Evolutionary conservation across 2,888 invertebrate genomes (phyloP).

Genomic region (Pinctada fucata): DNA sequence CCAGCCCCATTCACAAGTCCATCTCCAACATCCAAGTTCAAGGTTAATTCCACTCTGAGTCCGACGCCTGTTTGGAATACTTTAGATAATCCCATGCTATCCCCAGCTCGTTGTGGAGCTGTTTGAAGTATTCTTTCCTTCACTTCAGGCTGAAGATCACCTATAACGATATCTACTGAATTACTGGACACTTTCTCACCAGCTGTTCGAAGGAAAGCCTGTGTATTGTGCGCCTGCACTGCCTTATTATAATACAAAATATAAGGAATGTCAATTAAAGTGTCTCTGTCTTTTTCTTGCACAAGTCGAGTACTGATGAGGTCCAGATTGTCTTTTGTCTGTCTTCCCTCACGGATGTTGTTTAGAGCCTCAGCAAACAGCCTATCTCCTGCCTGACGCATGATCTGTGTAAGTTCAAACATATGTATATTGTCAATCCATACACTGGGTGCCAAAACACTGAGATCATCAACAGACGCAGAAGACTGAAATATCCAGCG

Average conservation of each 20-base stretch:
- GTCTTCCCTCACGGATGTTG: slow-evolving; percentile 27
- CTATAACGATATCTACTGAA: slow-evolving; percentile 22
- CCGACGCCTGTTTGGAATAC: neutral
- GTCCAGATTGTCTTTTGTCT: slow-evolving; percentile 36
- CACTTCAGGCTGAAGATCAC: slow-evolving; percentile 21
- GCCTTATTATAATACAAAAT: slow-evolving; percentile 28
- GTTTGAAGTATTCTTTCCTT: neutral
- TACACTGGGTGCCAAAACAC: slow-evolving; percentile 28
- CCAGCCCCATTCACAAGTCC: neutral
- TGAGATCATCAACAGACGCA: neutral
- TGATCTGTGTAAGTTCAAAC: slow-evolving; percentile 26
- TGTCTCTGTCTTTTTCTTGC: neutral
- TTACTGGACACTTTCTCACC: too few species aligned
- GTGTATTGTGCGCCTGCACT: slow-evolving; percentile 28
- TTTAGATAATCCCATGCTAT: slow-evolving; percentile 35
- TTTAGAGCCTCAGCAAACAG: slow-evolving; percentile 25
- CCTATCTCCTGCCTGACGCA: slow-evolving; percentile 27
- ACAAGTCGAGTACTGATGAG: slow-evolving; percentile 28
- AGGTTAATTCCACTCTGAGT: neutral
- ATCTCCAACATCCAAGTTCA: neutral
- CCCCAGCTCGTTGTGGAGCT: neutral
- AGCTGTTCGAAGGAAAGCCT: too few species aligned
- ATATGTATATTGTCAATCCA: slow-evolving; percentile 32
- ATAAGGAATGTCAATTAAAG: slow-evolving; percentile 28
- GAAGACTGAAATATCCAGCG: slow-evolving; percentile 32